A percentile compares a stretch with the other conserved stretches of the same genome.
Conservation (phyloP, 2,113 vertebrate species). For the Forbesichthys papilliferus region DNA sequence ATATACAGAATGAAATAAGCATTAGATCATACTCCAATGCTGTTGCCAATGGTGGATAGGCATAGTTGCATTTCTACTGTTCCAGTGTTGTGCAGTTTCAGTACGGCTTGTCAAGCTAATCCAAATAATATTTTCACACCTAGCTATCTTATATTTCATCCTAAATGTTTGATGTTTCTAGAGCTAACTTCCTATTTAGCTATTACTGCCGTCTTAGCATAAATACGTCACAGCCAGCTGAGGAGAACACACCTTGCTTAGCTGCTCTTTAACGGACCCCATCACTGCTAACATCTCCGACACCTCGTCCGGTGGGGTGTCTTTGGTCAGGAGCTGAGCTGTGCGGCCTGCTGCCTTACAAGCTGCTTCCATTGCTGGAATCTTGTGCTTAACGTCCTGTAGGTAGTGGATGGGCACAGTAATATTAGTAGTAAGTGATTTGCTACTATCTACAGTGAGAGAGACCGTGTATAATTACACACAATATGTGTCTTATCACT, state of each 20-base stretch:
- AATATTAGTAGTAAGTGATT: background rate
- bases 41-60: background rate
- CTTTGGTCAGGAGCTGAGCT: constrained; percentile 88
- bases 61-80: background rate
- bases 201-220: too few species aligned
- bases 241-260: constrained; percentile 81
- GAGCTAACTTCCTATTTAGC: too few species aligned
- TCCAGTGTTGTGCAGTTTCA: too few species aligned
- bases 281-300: constrained; percentile 84
- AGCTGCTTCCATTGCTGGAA: constrained; percentile 88
- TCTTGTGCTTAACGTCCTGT: constrained; percentile 91
- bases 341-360: constrained; percentile 86
- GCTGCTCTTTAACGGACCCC: constrained; percentile 86
- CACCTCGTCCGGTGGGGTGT: constrained; percentile 85
- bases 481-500: constrained; percentile 7
- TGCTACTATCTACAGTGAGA: background rate
- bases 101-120: too few species aligned
- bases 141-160: too few species aligned
- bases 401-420: background rate
- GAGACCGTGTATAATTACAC: background rate
- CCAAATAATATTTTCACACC: too few species aligned
- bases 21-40: background rate
- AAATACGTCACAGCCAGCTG: background rate
- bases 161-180: too few species aligned
- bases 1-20: too few species aligned